A percentile compares a stretch with the other conserved stretches of the same genome.
phyloP scores from a whole-genome alignment of 1,140 invertebrate species.

The Pachypeltis micranthus region DNA sequence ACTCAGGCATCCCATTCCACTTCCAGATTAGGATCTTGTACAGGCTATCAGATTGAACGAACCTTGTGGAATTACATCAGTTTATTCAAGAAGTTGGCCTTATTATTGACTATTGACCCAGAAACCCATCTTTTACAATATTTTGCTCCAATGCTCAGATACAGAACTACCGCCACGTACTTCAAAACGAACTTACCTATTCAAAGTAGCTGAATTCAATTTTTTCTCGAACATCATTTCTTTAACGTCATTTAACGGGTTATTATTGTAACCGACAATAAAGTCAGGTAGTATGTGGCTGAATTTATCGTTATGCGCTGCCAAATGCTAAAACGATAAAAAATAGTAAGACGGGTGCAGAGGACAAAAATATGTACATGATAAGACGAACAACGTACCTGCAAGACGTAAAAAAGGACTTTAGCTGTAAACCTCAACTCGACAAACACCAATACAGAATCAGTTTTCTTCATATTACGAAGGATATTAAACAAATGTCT shows the following conservation, averaged over 20 bases:
- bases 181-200: not conserved
- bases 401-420: slow-evolving; percentile 59
- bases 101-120: no score
- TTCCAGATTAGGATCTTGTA: no score
- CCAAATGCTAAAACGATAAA: slow-evolving; percentile 33
- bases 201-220: slow-evolving; percentile 29
- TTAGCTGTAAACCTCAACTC: slow-evolving; percentile 63
- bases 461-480: slow-evolving; percentile 28
- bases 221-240: slow-evolving; percentile 13
- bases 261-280: slow-evolving; percentile 45
- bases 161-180: no score
- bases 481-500: slow-evolving; percentile 43
- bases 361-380: not conserved
- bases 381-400: slow-evolving; percentile 40
- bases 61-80: no score
- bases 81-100: no score
- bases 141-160: no score
- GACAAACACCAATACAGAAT: slow-evolving; percentile 63
- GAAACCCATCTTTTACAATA: no score
- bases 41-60: no score
- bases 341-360: slow-evolving; percentile 9
- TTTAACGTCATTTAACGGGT: not conserved
- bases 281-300: slow-evolving; percentile 54
- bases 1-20: no score
- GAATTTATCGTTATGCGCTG: slow-evolving; percentile 36